Evolutionary conservation across 2,113 vertebrate species (phyloP), one percentile per base, ranked within the genome.

Genomic region (Onychorhynchus coronatus): DNA sequence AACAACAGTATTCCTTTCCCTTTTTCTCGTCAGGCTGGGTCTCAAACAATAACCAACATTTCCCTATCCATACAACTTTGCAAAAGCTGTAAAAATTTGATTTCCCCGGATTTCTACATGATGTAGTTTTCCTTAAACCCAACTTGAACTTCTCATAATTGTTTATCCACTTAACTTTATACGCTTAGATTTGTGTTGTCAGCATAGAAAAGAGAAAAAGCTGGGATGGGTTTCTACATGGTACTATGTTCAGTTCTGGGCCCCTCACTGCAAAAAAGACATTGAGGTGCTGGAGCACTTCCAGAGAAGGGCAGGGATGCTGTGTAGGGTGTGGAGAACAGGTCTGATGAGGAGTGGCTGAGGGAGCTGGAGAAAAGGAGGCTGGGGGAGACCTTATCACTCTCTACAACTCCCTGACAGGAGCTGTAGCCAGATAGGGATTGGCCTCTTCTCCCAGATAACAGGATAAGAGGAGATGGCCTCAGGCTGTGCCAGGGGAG

Each of bases 21-120:
- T 92, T 93, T 93, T 91, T 68, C 68, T 91, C 82, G 39, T 71
- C 42, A 41, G 52, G 12, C 63, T 84, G 42, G 6, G 53, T 52
- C 53, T 83, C 66, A 61, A 88, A 75, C 91, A 97, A 83, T 76
- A 91, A 74, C 66, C 24, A 71, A 74, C 63, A 74, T 70, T 91
- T 46, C 56, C 23, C n/a, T 81, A 19, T 70, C 61, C 41, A 25
- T 88, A 46, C 23, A 68, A 19, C 62, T 62, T 73, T 63, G 33
- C 41, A 88, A 79, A 90, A 94, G 68, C 67, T 77, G 30, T 88
- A 56, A 80, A 85, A 91, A 88, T n/a, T 55, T 67, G 15, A 74
- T 83, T 91, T 73, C 39, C 21, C 12, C 85, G n/a, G 24, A 66
- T 87, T 91, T 73, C 63, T 68, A 42, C 47, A 65, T 30, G 14